Percentiles rank a stretch among this genome's conserved stretches.
These are phyloP conservation scores for Oopsacas minuta DNA, from an alignment of 37 sponge, comb jelly and placozoan genomes.

Conservation along the genomic window DNA sequence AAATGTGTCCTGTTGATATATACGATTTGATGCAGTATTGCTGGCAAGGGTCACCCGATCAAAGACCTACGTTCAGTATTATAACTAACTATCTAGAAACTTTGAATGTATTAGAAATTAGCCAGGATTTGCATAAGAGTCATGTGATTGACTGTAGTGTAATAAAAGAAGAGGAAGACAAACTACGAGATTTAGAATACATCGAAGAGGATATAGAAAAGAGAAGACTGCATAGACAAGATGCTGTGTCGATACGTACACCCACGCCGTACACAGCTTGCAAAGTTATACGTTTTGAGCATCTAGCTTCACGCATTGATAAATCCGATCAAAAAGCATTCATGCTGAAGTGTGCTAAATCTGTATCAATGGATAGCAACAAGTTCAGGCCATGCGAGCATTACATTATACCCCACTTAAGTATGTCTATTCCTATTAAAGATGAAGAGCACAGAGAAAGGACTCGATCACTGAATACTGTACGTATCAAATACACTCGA, in stretches of 20 bases:
- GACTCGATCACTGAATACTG: neutral
- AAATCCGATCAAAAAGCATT: neutral
- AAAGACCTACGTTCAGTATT: neutral
- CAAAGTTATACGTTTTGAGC: neutral
- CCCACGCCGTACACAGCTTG: neutral
- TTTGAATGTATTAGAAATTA: neutral
- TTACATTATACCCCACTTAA: neutral
- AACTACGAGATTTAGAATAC: neutral
- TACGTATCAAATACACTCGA: neutral
- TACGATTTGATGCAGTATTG: neutral
- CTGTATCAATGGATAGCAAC: neutral
- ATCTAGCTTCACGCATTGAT: neutral
- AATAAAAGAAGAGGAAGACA: conserved; percentile 4
- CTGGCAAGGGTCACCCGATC: neutral
- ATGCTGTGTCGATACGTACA: neutral
- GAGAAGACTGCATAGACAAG: neutral
- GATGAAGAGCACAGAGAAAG: neutral
- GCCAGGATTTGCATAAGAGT: neutral
- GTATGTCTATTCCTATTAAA: neutral
- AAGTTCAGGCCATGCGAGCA: neutral
- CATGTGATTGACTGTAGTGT: neutral
- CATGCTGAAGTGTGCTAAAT: neutral
- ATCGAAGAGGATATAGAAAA: neutral
- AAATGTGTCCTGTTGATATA: neutral
- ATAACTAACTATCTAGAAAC: neutral